Base-by-base conservation (phyloP, 2,888 invertebrate genomes). In the Tetheella fluctuosa region DNA sequence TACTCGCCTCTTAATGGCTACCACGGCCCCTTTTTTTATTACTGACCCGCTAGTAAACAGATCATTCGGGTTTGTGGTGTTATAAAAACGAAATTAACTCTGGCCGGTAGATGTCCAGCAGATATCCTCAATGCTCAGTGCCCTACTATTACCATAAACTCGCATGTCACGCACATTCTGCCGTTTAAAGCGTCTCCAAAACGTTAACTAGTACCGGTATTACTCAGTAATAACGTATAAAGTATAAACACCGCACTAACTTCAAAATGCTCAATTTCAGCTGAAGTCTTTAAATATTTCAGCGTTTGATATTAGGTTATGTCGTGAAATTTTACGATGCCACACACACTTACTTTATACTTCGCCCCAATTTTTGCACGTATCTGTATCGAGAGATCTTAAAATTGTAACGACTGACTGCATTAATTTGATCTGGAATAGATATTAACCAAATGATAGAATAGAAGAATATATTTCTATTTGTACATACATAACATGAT, bases 41-140 rank as follows among this genome's bases (percentile, higher is more conserved):
- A 92, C 92, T 91, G 90, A 89, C 90, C 92, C 91, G 91, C 92
- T 90, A 93, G 92, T 93, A 93, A 92, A 93, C 92, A 93, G 92
- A 92, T 92, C 92, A 92, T 93, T 92, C 91, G 89, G 91, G 90
- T 91, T 92, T 92, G 92, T 92, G 92, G 91, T 92, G 92, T 88
- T 91, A 92, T 93, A 93, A 93, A 93, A 93, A 91, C 90, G 88
- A 89, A 93, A 93, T 92, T 92, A 92, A 91, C 90, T 89, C 85
- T 81, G 87, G 80, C 85, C 85, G 84, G 89, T 89, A 83, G 83
- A 90, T 89, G 89, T 81, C 86, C 89, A 23, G 55, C 55, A 88
- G 88, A 88, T 88, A 89, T 85, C 83, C 84, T 84, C 83, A 84
- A 82, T 78, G 73, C 81, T 80, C 77, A 76, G 74, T 79, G 79